Conservation (phyloP, 1,140 invertebrate genomes). For the Drosophila parabipectinata region DNA sequence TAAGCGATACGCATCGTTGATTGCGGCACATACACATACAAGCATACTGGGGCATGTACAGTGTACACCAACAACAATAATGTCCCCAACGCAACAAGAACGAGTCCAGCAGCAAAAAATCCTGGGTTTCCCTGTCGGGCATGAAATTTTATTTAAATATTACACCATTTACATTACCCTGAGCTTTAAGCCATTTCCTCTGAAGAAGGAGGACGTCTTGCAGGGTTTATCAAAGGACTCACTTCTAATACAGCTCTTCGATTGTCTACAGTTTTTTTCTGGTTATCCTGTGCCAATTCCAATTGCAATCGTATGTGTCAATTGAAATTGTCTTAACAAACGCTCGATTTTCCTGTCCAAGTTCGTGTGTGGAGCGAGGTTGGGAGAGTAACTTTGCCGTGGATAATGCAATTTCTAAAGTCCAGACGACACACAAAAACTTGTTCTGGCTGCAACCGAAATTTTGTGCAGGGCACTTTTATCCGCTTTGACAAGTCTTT, state of each 20-base stretch:
- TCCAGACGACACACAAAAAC: conserved; percentile 40
- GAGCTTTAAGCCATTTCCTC: conserved; percentile 29
- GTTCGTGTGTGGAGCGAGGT: conserved; percentile 6
- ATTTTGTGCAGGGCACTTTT: conserved; percentile 38
- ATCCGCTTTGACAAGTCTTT: conserved; percentile 42
- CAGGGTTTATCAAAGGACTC: conserved; percentile 26
- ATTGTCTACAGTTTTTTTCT: background rate
- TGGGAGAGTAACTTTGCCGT: conserved; percentile 42
- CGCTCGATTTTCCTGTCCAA: conserved; percentile 19
- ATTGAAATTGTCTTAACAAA: conserved; percentile 73
- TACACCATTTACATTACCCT: conserved; percentile 61
- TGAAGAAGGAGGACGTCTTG: background rate
- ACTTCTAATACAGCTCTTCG: conserved; percentile 41
- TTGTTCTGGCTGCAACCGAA: conserved; percentile 40
- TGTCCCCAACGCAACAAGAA: conserved; percentile 39
- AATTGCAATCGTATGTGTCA: conserved; percentile 72
- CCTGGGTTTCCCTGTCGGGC: conserved; percentile 28
- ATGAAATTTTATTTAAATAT: conserved; percentile 72
- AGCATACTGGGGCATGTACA: conserved; percentile 1
- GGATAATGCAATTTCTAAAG: conserved; percentile 57
- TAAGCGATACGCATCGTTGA: conserved; percentile 82
- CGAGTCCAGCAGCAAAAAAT: conserved; percentile 53
- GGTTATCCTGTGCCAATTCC: conserved; percentile 36
- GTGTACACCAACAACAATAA: conserved; percentile 18
- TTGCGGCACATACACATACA: conserved; percentile 49